phyloP scores from a whole-genome alignment of 2,888 invertebrate genomes.

The Fissipunctia ypsillon region DNA sequence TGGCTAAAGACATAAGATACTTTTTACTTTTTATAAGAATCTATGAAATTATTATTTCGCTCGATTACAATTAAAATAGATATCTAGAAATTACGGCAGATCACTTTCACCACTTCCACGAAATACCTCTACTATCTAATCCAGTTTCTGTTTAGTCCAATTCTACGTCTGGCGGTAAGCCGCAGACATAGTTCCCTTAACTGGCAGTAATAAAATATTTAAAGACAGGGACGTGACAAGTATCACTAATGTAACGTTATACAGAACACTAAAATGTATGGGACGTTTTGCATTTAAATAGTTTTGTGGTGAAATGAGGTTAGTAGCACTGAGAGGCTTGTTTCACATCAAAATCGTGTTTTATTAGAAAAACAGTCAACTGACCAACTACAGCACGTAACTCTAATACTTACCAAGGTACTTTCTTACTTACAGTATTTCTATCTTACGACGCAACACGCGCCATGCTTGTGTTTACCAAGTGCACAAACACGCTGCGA shows the following conservation, averaged over 20 bases:
- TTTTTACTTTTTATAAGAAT: background rate
- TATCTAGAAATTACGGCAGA: background rate
- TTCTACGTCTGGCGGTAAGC: constrained; percentile 8
- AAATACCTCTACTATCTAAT: background rate
- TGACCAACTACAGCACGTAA: background rate
- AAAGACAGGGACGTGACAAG: constrained; percentile 41
- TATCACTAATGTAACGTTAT: constrained; percentile 10
- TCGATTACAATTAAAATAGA: background rate
- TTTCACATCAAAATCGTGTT: background rate
- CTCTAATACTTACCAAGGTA: too few species aligned
- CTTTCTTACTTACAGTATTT: too few species aligned
- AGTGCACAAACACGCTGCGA: too few species aligned
- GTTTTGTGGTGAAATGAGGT: background rate
- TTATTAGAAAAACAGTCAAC: background rate
- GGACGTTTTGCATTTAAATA: constrained; percentile 29
- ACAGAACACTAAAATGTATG: constrained; percentile 19
- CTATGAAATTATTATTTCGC: background rate
- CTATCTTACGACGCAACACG: too few species aligned
- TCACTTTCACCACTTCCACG: background rate
- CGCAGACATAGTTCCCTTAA: constrained; percentile 33
- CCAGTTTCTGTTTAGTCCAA: constrained; percentile 15
- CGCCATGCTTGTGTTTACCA: too few species aligned
- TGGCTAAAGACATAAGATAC: background rate
- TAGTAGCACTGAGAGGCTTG: background rate
- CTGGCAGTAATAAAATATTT: constrained; percentile 33